Conservation (phyloP, 2,113 vertebrate species). For the Notarius quadriscutis region DNA sequence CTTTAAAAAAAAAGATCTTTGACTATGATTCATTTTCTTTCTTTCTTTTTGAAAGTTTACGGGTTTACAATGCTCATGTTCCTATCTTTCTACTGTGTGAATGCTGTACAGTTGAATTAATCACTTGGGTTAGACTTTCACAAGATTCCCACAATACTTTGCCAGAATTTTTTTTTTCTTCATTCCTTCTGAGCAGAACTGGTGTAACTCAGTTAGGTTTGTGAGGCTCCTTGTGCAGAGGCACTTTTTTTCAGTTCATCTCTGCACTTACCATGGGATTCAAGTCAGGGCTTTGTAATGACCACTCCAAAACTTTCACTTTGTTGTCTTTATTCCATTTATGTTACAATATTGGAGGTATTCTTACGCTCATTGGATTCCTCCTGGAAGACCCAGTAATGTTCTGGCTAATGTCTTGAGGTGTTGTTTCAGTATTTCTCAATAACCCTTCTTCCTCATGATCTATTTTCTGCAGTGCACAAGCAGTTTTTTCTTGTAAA, state of each 20-base stretch:
- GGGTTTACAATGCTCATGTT: background rate
- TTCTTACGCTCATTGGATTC: background rate
- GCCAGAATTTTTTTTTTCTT: background rate
- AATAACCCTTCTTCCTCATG: background rate
- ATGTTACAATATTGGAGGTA: background rate
- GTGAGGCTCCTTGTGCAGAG: background rate
- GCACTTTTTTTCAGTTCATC: background rate
- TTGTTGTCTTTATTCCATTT: background rate
- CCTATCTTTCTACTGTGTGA: background rate
- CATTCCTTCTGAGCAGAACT: background rate
- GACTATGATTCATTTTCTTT: background rate
- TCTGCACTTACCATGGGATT: background rate
- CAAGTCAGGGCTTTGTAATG: background rate
- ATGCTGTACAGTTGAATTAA: background rate
- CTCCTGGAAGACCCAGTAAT: background rate
- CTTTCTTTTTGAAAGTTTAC: background rate
- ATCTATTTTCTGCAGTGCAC: background rate
- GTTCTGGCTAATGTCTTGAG: too few relatives aligned
- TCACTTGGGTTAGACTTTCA: background rate
- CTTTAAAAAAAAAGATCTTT: too few relatives aligned
- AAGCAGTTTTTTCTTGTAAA: background rate
- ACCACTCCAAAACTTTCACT: background rate
- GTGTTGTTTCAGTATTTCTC: background rate
- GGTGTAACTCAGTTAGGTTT: background rate
- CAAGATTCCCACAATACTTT: background rate